A percentile compares a stretch with the other conserved stretches of the same genome.
phyloP scores from a whole-genome alignment of 2,113 vertebrate genomes.

The Furnarius figulus region DNA sequence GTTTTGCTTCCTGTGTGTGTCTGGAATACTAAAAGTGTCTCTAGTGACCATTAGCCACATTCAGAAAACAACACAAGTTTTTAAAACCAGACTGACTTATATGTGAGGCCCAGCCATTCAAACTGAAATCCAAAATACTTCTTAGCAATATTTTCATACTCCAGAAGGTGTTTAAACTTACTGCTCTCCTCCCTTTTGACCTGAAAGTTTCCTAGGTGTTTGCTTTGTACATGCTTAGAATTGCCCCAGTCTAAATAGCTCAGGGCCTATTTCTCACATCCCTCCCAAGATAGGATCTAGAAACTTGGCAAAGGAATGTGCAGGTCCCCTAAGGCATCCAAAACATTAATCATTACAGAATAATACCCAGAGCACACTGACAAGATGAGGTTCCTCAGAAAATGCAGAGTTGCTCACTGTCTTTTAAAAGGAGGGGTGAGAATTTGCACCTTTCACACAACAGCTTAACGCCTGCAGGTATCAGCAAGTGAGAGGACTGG shows the following conservation, averaged over 20 bases:
- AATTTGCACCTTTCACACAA: not conserved
- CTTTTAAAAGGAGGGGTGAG: not conserved
- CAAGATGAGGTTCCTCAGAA: not conserved
- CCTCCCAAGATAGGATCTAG: conserved; percentile 36
- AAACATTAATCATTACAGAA: conserved; percentile 17
- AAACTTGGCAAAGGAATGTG: conserved; percentile 30
- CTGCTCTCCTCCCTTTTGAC: not conserved
- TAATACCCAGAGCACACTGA: not conserved
- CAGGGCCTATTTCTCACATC: conserved; percentile 15
- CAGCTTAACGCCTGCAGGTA: not conserved
- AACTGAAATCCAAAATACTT: not conserved
- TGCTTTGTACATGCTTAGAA: conserved; percentile 38
- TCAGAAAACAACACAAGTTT: not conserved
- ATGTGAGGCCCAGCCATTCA: not conserved
- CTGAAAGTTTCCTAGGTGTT: not conserved
- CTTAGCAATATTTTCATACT: not conserved
- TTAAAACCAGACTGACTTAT: not conserved
- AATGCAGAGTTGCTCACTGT: not conserved
- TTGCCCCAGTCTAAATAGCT: not conserved
- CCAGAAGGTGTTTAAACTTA: not conserved
- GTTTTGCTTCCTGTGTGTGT: not conserved
- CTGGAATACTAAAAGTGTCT: not conserved
- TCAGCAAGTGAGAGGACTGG: not conserved
- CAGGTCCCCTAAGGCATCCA: not conserved
- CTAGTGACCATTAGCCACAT: not conserved